These are phyloP conservation scores for Cybosia mesomella DNA, from an alignment of 2,888 invertebrate genomes.

Conservation along the genomic window DNA sequence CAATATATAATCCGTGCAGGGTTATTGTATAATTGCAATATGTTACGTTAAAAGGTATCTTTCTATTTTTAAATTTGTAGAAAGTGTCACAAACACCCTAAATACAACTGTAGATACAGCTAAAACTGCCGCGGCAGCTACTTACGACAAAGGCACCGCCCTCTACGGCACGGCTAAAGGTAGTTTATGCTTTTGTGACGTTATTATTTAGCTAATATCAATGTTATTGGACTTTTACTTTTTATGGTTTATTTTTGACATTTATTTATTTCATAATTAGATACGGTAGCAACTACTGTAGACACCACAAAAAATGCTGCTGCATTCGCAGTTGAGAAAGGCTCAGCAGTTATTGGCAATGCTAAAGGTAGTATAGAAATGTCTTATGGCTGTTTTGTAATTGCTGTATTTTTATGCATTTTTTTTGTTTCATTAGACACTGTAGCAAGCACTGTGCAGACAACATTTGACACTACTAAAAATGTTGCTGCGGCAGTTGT, in stretches of 20 bases:
- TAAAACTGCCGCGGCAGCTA: constrained; percentile 31
- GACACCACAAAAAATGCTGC: constrained; percentile 63
- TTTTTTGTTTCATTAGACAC: constrained; percentile 54
- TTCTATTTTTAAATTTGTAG: constrained; percentile 8
- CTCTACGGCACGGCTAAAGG: constrained; percentile 60
- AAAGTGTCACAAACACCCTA: constrained; percentile 21
- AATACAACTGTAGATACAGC: constrained; percentile 40
- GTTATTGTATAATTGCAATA: background rate
- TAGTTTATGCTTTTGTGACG: constrained; percentile 34
- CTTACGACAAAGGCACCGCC: constrained; percentile 47
- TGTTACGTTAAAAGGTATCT: background rate
- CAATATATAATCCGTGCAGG: background rate
- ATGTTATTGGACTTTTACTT: background rate
- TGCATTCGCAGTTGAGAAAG: constrained; percentile 55
- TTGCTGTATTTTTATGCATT: background rate
- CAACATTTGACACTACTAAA: constrained; percentile 61
- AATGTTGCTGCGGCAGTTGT: constrained; percentile 61
- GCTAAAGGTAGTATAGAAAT: constrained; percentile 52
- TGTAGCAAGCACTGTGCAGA: constrained; percentile 57
- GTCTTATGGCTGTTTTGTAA: constrained; percentile 1
- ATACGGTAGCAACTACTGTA: constrained; percentile 57
- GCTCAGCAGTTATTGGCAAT: constrained; percentile 52
- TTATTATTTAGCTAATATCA: too few species aligned
- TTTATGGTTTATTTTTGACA: background rate
- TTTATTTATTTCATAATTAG: constrained; percentile 35